Base-by-base conservation (phyloP, 2,797 vertebrate genomes). In the Argyrosomus regius region DNA sequence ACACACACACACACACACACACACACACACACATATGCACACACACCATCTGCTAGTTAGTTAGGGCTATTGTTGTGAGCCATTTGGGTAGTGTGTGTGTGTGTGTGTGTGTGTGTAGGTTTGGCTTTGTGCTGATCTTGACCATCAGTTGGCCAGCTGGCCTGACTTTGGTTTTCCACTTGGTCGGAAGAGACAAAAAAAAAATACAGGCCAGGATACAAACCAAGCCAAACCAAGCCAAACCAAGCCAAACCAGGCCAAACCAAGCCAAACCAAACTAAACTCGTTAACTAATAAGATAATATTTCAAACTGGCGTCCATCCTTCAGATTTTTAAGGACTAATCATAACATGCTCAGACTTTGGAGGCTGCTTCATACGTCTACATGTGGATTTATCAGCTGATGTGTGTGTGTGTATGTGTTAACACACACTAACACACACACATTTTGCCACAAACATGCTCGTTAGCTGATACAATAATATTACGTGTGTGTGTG, bases 41-140 rank as follows among this genome's bases (percentile, higher is more conserved):
- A 88, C 84, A 84, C 86, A 79, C 93, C 92, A 93, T 93, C 93
- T 94, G 93, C 92, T 92, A 83, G 92, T 92, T 93, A 91, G 92
- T 93, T 91, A 86, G 88, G 89, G 90, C 91, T 93, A 94, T 94
- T 94, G 93, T 94, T 94, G 82, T 22, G 66, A 90, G 90, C 87
- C 90, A 87, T 92, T 92, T 89, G 90, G 88, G 83, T 78, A 72
- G 86, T 90, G 89, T 88, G 35, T 39, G 35, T 39, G 31, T 35
- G 6, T 35, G 31, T 88, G 31, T 35, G 35, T 35, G 35, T 39
- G 35, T 39, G 87, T 92, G 67, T 89, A 90, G 92, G 90, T 91
- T 93, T 93, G 92, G 92, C 92, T 93, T 91, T 90, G 91, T 92
- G 92, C 87, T 91, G 90, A 93, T 93, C 92, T 93, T 94, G 92